Conservation (phyloP, 2,113 vertebrate species). For the Caranx melampygus region DNA sequence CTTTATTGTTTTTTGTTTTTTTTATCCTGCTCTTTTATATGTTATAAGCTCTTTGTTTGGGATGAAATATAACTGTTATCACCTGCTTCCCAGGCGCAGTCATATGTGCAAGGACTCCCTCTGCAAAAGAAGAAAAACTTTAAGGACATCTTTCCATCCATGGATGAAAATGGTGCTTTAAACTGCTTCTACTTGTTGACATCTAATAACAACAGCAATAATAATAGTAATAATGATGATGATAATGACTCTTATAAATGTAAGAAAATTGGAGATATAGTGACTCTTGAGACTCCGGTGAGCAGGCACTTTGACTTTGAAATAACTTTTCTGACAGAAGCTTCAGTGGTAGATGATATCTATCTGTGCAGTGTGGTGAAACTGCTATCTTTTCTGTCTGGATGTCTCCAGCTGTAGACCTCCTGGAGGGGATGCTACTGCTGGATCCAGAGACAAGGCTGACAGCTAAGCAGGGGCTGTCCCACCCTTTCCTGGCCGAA, state of each 20-base stretch:
- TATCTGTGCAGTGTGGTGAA: slow-evolving; percentile 34
- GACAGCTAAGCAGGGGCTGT: slow-evolving; percentile 80
- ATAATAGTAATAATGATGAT: too few species aligned
- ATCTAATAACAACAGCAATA: not conserved
- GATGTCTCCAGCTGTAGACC: slow-evolving; percentile 70
- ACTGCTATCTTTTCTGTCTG: not conserved
- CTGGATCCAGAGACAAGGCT: slow-evolving; percentile 85
- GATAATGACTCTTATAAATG: too few species aligned
- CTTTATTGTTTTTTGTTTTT: not conserved
- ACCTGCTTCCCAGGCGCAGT: slow-evolving; percentile 78
- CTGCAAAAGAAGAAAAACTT: slow-evolving; percentile 84
- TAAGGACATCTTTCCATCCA: slow-evolving; percentile 78
- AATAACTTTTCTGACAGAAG: too few species aligned
- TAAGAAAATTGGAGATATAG: too few species aligned
- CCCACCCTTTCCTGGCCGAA: slow-evolving; percentile 83
- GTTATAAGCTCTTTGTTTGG: not conserved
- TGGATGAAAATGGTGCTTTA: slow-evolving; percentile 73
- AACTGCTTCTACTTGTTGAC: not conserved
- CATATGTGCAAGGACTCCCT: slow-evolving; percentile 82
- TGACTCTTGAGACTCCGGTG: too few species aligned
- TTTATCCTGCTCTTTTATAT: not conserved
- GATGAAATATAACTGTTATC: not conserved
- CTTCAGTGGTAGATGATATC: not conserved
- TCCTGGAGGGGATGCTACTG: slow-evolving; percentile 85
- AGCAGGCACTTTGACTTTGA: too few species aligned